Evolutionary conservation across 2,113 vertebrate genomes (phyloP), one percentile per base, ranked within the genome.

Genomic region (Scartelaos histophorus): DNA sequence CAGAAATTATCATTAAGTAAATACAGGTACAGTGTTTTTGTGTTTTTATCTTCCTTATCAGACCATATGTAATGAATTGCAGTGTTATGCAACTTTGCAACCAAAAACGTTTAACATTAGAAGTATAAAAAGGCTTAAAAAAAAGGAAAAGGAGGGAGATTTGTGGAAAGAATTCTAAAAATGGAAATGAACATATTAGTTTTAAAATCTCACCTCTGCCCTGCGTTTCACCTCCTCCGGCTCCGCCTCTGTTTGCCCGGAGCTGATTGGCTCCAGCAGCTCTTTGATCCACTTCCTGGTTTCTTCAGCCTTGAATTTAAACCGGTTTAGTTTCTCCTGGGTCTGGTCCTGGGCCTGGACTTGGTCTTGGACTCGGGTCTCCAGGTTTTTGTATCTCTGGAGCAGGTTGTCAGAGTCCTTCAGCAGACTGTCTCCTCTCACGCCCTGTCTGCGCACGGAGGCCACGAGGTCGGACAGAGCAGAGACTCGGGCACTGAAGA

Each of bases 351-450:
- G 86, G 16, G 74, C 76, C 25, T 92, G 66, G 0, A 75, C 76
- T 64, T 82, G 81, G 22, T 51, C 70, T 67, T 84, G 78, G 76
- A 94, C 81, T 13, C 75, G 46, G 29, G 76, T 47, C 74, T 90
- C 76, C 81, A 94, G 88, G 66, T 89, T 91, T 68, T 79, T 69
- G 82, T 91, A 89, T 25, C 88, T 86, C 2, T 92, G 90, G 0
- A 94, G 76, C 71, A 94, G 46, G 66, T 89, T 85, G 35, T 93
- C 90, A 0, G 86, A 69, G 35, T 93, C 89, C 75, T 87, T 90
- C 67, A 94, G 85, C 68, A 93, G 83, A 12, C 29, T 64, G 53
- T 94, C 94, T 0, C 77, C 82, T 71, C 90, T 73, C 69, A 94
- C 75, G 3, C 93, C 93, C 64, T 86, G 90, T 67, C 76, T 77